Base-by-base conservation (phyloP, 2,113 vertebrate species). In the Alethe diademata region DNA sequence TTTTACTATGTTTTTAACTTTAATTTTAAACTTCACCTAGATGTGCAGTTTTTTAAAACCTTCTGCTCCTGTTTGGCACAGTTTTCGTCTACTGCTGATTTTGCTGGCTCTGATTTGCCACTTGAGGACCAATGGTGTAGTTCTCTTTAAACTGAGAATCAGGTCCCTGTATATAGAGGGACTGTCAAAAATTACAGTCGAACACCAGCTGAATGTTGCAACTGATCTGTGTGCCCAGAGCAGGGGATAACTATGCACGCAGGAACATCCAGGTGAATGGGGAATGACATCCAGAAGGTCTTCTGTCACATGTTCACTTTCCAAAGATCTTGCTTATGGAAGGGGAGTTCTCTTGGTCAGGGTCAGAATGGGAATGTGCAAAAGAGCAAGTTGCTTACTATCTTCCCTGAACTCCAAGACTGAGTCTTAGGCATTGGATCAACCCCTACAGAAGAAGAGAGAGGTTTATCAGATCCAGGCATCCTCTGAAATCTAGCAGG, bases 211-310 rank as follows among this genome's bases (percentile, higher is more conserved):
- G 58, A 11, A 54, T 64, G 19, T 35, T 69, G 60, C 38, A 54
- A 75, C 14, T 45, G 29, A 16, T 56, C 33, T 60, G 12, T 67
- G 58, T 78, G 58, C n/a, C 60, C 36, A 19, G 66, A 22, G 51
- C 3, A 2, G 1, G 24, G 25, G 20, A 35, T 53, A 61, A 66
- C 9, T n/a, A 11, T 0, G 1, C 18, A 56, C 65, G 20, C 9
- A 47, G 12, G 28, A 57, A 51, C 53, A 33, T 8, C 28, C 33
- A 35, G 20, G 19, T 57, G 22, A 25, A 36, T 48, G 40, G 33
- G 24, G 19, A 85, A 19, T 61, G 42, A 53, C 47, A 66, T 42
- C 12, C 47, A 70, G 45, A 73, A 70, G 62, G 79, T 14, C 33
- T 80, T 75, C 36, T 72, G 54, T 35, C 48, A 35, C 17, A 24